Evolutionary conservation across 2,888 invertebrate genomes (phyloP).

Genomic region (Philaethria dido): DNA sequence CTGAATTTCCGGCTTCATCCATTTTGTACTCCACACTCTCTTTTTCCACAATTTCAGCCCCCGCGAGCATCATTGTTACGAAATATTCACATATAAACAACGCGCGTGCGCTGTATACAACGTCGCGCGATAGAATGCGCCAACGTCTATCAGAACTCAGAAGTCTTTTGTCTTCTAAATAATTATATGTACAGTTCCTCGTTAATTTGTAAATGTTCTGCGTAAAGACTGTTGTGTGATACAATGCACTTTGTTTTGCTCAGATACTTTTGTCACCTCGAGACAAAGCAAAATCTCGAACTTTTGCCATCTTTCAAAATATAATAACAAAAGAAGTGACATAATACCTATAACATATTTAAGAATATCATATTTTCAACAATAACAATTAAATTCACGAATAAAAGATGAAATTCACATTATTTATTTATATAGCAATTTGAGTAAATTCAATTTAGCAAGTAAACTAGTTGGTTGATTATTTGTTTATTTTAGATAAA

Average conservation of each 20-base stretch:
- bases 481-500: neutral
- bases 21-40: constrained; percentile 61
- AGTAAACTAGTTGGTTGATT: neutral
- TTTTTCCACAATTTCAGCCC: constrained; percentile 69
- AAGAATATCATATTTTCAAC: neutral
- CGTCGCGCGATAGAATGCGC: constrained; percentile 66
- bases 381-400: neutral
- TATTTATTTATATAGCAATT: too few species aligned
- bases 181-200: constrained; percentile 41
- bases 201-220: constrained; percentile 43
- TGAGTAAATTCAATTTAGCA: too few species aligned
- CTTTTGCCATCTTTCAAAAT: constrained; percentile 21
- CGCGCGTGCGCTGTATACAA: constrained; percentile 61
- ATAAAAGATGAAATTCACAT: too few species aligned
- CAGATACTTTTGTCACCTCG: constrained; percentile 19
- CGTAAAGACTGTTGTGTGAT: constrained; percentile 30
- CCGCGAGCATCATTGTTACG: constrained; percentile 75
- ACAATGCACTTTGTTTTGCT: constrained; percentile 38
- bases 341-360: neutral
- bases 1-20: constrained; percentile 41
- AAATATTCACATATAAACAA: constrained; percentile 44
- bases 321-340: constrained; percentile 14
- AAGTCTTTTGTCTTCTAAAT: constrained; percentile 48
- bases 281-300: constrained; percentile 33
- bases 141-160: constrained; percentile 53